Conservation (phyloP, 2,797 vertebrate genomes). For the Centropyge bicolor region DNA sequence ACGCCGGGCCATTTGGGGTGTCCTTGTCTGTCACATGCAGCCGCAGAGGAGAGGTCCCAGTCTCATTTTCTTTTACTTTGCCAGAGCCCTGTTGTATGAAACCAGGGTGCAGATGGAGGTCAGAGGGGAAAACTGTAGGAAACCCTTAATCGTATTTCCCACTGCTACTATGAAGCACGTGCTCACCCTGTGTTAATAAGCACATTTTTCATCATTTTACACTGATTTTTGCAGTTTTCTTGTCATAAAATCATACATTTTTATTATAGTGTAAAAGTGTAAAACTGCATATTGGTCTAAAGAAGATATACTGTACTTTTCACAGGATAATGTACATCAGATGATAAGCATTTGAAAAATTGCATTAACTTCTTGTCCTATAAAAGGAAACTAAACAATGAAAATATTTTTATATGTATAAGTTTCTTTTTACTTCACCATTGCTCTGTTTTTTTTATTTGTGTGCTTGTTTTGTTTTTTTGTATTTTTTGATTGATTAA, state of each 20-base stretch:
- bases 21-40: slow-evolving; percentile 78
- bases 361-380: too few relatives aligned
- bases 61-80: slow-evolving; percentile 72
- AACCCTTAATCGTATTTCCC: neutral
- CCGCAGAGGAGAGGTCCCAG: slow-evolving; percentile 65
- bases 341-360: too few relatives aligned
- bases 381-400: too few relatives aligned
- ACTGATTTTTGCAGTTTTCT: neutral
- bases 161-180: too few relatives aligned
- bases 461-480: neutral
- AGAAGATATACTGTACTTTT: neutral
- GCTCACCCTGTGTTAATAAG: neutral
- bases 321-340: neutral
- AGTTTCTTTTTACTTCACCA: neutral
- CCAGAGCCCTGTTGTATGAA: slow-evolving; percentile 56
- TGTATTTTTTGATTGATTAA: too few relatives aligned
- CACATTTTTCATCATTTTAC: neutral
- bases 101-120: neutral
- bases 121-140: neutral
- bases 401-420: neutral
- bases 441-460: neutral
- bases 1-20: slow-evolving; percentile 53
- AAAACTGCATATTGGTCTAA: neutral
- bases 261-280: neutral
- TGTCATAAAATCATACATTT: neutral